Conservation (phyloP, 2,888 invertebrate genomes). For the Agrochola lychnidis region DNA sequence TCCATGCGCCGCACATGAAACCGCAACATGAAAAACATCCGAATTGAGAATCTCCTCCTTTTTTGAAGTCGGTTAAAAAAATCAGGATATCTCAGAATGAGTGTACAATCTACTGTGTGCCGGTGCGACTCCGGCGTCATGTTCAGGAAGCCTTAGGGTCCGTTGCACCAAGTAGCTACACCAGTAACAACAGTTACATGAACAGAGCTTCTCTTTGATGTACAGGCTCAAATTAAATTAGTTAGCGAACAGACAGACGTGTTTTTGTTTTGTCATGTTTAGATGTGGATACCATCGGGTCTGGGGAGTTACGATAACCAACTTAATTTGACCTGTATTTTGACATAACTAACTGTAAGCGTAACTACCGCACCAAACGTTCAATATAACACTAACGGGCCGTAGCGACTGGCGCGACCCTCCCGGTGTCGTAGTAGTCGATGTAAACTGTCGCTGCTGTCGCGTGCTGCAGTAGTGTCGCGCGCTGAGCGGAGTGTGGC, state of each 20-base stretch:
- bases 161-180: background rate
- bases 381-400: background rate
- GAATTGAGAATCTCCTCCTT: too few relatives aligned
- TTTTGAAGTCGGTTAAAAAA: too few relatives aligned
- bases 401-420: background rate
- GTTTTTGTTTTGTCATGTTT: background rate
- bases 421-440: too few relatives aligned
- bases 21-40: too few relatives aligned
- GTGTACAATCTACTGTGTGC: too few relatives aligned
- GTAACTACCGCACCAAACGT: too few relatives aligned
- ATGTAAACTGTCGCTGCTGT: background rate
- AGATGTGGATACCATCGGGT: background rate
- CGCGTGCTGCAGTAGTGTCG: slow-evolving; percentile 5
- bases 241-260: background rate
- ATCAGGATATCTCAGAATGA: too few relatives aligned
- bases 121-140: too few relatives aligned
- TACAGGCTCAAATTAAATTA: background rate
- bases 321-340: background rate
- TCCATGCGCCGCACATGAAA: too few relatives aligned
- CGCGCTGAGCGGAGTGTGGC: too few relatives aligned
- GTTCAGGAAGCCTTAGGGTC: background rate
- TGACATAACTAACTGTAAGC: background rate
- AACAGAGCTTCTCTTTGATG: background rate
- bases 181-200: background rate
- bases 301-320: too few relatives aligned